Conservation (phyloP, 2,888 invertebrate genomes). For the Agapostemon virescens region DNA sequence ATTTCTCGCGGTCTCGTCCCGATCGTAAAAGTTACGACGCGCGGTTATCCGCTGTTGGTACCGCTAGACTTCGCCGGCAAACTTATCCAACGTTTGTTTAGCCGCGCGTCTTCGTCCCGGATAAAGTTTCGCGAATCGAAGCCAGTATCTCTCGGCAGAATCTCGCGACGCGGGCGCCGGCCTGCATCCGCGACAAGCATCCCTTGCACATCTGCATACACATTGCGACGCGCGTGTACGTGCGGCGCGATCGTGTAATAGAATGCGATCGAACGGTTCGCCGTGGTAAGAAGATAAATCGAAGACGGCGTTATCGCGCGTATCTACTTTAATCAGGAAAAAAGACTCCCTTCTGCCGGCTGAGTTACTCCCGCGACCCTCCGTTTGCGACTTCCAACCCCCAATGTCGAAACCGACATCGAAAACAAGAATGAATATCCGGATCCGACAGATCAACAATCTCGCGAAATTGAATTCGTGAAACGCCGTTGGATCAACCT, state of each 20-base stretch:
- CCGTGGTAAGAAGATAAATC: neutral
- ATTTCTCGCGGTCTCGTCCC: conserved; percentile 29
- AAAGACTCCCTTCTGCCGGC: neutral
- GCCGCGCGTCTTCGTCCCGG: conserved; percentile 11
- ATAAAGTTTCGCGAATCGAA: conserved; percentile 38
- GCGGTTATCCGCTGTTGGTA: conserved; percentile 20
- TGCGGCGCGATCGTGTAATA: neutral
- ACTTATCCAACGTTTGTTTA: conserved; percentile 42
- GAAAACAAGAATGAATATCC: neutral
- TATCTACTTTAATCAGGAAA: conserved; percentile 33
- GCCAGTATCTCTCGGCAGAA: conserved; percentile 11
- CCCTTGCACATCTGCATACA: neutral
- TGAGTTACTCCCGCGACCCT: conserved; percentile 14
- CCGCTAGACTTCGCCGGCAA: conserved; percentile 35
- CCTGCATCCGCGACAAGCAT: neutral
- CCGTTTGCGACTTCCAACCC: neutral
- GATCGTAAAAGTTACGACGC: conserved; percentile 39
- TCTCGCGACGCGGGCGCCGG: neutral
- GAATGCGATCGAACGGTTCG: conserved; percentile 27
- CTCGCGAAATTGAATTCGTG: neutral
- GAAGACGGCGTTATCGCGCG: conserved; percentile 16
- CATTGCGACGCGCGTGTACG: neutral
- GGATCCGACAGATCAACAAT: neutral
- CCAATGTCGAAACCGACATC: neutral
- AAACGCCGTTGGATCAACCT: neutral